These are phyloP conservation scores for Meandrina meandrites DNA, from an alignment of 92 coral and sea anemone genomes.

Conservation along the genomic window DNA sequence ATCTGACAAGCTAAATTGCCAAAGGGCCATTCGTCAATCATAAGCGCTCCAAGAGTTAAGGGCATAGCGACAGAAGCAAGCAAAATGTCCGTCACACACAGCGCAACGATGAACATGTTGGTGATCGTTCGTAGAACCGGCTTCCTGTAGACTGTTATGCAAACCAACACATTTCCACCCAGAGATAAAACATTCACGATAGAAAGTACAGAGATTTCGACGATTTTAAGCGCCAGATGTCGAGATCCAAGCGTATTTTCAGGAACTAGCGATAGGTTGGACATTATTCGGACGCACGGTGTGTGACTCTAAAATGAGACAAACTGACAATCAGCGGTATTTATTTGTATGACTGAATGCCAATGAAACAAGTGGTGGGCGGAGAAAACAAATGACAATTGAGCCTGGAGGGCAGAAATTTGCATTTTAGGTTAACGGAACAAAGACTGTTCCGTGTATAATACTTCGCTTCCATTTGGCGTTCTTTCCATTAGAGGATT, in stretches of 20 bases:
- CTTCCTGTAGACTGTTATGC: conserved; percentile 71
- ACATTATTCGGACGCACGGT: not conserved
- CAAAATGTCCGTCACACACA: conserved; percentile 75
- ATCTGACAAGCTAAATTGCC: conserved; percentile 77
- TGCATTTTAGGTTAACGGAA: not conserved
- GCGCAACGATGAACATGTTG: conserved; percentile 74
- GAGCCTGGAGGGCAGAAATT: conserved; percentile 8
- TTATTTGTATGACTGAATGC: not conserved
- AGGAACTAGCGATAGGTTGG: conserved; percentile 24
- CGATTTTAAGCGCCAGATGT: conserved; percentile 32
- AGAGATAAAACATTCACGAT: conserved; percentile 57
- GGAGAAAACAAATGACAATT: not conserved
- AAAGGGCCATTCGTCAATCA: conserved; percentile 61
- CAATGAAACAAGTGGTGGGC: not conserved
- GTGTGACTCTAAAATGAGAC: not conserved
- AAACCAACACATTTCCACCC: conserved; percentile 70
- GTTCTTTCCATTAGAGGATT: not conserved
- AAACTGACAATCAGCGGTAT: not conserved
- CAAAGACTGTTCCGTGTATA: not conserved
- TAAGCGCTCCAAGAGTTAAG: conserved; percentile 52
- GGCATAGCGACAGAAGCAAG: conserved; percentile 79
- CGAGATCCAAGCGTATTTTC: conserved; percentile 59
- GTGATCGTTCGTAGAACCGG: conserved; percentile 69
- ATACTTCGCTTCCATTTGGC: not conserved
- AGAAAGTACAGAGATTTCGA: conserved; percentile 55